Conservation (phyloP, 2,797 vertebrate species). For the Sebastes itinus region DNA sequence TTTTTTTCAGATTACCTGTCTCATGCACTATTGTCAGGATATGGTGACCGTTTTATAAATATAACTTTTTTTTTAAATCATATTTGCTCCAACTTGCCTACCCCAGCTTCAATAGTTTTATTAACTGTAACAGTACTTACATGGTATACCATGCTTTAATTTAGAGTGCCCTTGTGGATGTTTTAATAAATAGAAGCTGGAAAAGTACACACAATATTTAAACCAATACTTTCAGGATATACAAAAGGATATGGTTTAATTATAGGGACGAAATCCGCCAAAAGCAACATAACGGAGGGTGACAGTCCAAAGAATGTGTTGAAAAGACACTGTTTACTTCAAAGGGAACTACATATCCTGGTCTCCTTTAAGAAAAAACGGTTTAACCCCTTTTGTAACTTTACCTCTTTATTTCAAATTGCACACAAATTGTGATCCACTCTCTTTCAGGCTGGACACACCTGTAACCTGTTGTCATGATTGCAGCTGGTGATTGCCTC, state of each 20-base stretch:
- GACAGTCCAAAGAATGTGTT: background rate
- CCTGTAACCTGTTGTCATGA: background rate
- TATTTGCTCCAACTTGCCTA: too few relatives aligned
- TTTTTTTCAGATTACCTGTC: too few relatives aligned
- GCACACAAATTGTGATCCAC: background rate
- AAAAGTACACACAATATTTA: background rate
- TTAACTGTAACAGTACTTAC: background rate
- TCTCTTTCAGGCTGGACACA: background rate
- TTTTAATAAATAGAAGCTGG: background rate
- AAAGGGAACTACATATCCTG: background rate
- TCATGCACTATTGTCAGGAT: too few relatives aligned
- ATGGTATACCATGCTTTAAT: background rate
- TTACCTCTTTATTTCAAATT: background rate
- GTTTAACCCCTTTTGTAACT: background rate
- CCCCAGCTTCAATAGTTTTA: background rate
- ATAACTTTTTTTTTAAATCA: too few relatives aligned
- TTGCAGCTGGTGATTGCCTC: background rate
- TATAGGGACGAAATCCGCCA: background rate
- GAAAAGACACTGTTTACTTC: background rate
- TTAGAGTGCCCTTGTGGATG: background rate
- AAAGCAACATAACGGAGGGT: background rate
- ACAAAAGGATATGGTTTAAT: background rate
- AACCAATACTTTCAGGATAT: background rate
- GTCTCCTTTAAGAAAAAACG: background rate
- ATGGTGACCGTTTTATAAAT: too few relatives aligned